A percentile compares a stretch with the other conserved stretches of the same genome.
These are phyloP conservation scores for Myioborus melanocephalus DNA, from an alignment of 2,797 vertebrate genomes.

Conservation along the genomic window DNA sequence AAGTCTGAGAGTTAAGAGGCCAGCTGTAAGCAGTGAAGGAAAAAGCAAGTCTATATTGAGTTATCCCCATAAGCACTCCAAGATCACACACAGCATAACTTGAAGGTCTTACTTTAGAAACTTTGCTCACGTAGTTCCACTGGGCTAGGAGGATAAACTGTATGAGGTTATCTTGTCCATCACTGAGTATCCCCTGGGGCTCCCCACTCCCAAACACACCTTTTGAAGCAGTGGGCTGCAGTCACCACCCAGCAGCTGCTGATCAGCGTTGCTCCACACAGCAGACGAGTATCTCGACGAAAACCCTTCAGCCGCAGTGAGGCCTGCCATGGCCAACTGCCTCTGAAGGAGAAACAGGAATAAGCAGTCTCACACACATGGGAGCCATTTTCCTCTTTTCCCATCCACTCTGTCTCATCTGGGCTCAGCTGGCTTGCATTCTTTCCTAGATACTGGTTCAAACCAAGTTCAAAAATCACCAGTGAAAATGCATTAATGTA, in stretches of 20 bases:
- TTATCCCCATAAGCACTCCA: background rate
- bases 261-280: slow-evolving; percentile 86
- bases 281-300: slow-evolving; percentile 79
- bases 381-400: background rate
- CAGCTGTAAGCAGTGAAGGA: background rate
- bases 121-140: background rate
- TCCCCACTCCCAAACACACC: slow-evolving; percentile 65
- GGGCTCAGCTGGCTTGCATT: background rate
- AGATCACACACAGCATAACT: background rate
- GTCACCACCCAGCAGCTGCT: slow-evolving; percentile 87
- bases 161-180: background rate
- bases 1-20: background rate
- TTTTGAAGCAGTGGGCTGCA: slow-evolving; percentile 92
- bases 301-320: slow-evolving; percentile 85
- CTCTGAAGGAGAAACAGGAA: slow-evolving; percentile 70
- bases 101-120: background rate
- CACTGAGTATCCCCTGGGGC: fast-evolving
- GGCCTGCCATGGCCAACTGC: slow-evolving; percentile 90
- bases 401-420: background rate
- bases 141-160: background rate
- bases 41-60: background rate
- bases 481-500: background rate
- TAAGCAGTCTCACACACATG: background rate
- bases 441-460: background rate
- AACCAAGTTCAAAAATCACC: background rate